phyloP scores from a whole-genome alignment of 2,888 invertebrate genomes.

The Tachystola acroxantha region DNA sequence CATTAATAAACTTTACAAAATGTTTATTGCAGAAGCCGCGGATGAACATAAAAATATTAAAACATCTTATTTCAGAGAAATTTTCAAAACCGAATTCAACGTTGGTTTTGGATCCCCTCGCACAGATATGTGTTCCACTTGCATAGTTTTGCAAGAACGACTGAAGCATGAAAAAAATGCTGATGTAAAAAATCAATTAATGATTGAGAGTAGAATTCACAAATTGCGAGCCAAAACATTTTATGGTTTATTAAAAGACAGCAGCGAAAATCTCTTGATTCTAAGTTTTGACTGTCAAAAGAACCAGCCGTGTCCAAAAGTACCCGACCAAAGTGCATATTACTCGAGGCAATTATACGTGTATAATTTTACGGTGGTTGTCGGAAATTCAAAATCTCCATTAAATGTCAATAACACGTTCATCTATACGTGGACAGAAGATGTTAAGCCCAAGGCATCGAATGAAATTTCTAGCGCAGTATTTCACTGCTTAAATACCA shows the following conservation, averaged over 20 bases:
- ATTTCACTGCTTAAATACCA: constrained; percentile 15
- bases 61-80: constrained; percentile 18
- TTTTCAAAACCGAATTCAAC: constrained; percentile 20
- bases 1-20: constrained; percentile 15
- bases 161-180: constrained; percentile 20
- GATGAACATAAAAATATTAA: constrained; percentile 6
- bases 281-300: constrained; percentile 32
- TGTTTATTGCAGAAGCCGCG: constrained; percentile 14
- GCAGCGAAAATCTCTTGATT: constrained; percentile 13
- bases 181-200: constrained; percentile 15
- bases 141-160: constrained; percentile 17
- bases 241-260: constrained; percentile 17
- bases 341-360: constrained; percentile 28
- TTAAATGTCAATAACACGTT: constrained; percentile 5
- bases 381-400: constrained; percentile 11
- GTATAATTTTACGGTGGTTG: constrained; percentile 25
- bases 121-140: constrained; percentile 8
- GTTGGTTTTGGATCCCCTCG: constrained; percentile 22
- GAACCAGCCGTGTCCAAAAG: constrained; percentile 26
- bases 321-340: constrained; percentile 29
- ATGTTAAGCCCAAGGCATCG: constrained; percentile 25
- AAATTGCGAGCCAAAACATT: constrained; percentile 3
- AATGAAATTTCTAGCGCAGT: constrained; percentile 31
- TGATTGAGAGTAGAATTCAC: constrained; percentile 6
- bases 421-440: constrained; percentile 31